phyloP scores from a whole-genome alignment of 2,113 vertebrate genomes.

The Coturnix japonica region DNA sequence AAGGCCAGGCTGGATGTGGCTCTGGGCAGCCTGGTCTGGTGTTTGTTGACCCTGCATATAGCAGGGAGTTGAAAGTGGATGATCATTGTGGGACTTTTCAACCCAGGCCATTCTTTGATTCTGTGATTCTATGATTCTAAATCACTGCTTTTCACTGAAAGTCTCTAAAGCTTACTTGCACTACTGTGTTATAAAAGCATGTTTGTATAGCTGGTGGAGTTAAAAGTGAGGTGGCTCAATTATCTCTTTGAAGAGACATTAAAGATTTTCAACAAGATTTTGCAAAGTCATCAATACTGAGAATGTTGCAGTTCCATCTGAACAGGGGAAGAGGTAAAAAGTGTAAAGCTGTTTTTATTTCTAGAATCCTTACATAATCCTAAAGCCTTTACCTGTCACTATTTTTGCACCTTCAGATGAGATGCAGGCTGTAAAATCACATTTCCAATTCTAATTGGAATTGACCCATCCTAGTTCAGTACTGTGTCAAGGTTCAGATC shows the following conservation, averaged over 20 bases:
- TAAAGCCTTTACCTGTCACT: background rate
- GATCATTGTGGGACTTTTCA: no score
- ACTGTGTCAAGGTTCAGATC: background rate
- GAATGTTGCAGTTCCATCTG: background rate
- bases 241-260: background rate
- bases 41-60: no score
- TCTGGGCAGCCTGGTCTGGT: no score
- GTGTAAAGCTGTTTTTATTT: slow-evolving; percentile 17
- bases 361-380: slow-evolving; percentile 4
- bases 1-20: no score
- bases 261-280: background rate
- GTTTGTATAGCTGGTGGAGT: background rate
- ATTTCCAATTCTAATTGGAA: slow-evolving; percentile 35
- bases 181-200: background rate
- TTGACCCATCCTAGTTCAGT: background rate
- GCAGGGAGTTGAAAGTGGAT: no score
- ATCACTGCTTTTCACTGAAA: background rate
- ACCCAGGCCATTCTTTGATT: no score
- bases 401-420: slow-evolving; percentile 2
- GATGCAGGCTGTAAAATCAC: background rate
- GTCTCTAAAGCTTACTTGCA: background rate
- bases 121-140: no score
- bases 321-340: slow-evolving; percentile 15
- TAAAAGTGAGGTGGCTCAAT: background rate
- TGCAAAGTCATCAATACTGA: background rate